phyloP scores from a whole-genome alignment of 2,888 invertebrate species.

The Eristalinus aeneus region DNA sequence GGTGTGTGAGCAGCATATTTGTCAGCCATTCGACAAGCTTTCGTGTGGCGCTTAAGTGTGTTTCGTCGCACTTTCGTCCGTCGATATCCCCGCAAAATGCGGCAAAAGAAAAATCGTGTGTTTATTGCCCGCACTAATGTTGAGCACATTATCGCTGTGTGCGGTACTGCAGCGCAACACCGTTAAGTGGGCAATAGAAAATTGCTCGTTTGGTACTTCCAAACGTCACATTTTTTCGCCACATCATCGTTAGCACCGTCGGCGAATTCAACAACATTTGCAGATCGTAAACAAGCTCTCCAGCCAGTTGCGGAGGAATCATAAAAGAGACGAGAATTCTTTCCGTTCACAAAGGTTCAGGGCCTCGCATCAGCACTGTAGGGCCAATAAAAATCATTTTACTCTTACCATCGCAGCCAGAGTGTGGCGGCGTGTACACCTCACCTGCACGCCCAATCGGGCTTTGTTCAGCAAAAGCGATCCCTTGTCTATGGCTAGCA shows the following conservation, averaged over 20 bases:
- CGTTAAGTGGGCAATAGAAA: conserved; percentile 43
- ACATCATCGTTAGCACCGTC: conserved; percentile 35
- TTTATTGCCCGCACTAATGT: conserved; percentile 41
- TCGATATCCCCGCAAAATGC: conserved; percentile 18
- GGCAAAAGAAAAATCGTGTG: conserved; percentile 11
- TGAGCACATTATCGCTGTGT: conserved; percentile 18
- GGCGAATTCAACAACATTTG: conserved; percentile 36
- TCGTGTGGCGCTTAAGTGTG: conserved; percentile 57
- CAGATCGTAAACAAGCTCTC: conserved; percentile 24
- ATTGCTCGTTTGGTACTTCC: conserved; percentile 46
- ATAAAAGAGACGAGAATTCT: not conserved
- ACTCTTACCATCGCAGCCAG: not conserved
- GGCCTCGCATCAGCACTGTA: not conserved
- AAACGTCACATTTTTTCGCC: conserved; percentile 29
- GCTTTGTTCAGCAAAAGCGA: conserved; percentile 7
- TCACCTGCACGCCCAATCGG: not conserved
- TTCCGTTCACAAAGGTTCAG: not conserved
- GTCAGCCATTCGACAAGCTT: conserved; percentile 31
- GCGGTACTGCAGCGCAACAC: conserved; percentile 6
- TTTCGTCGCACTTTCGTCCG: conserved; percentile 49
- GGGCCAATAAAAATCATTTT: conserved; percentile 9
- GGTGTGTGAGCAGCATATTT: conserved; percentile 38
- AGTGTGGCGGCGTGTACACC: not conserved
- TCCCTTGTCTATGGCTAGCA: conserved; percentile 34
- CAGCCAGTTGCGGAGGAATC: not conserved